phyloP scores from a whole-genome alignment of 2,113 vertebrate genomes.

The Brachyistius frenatus region DNA sequence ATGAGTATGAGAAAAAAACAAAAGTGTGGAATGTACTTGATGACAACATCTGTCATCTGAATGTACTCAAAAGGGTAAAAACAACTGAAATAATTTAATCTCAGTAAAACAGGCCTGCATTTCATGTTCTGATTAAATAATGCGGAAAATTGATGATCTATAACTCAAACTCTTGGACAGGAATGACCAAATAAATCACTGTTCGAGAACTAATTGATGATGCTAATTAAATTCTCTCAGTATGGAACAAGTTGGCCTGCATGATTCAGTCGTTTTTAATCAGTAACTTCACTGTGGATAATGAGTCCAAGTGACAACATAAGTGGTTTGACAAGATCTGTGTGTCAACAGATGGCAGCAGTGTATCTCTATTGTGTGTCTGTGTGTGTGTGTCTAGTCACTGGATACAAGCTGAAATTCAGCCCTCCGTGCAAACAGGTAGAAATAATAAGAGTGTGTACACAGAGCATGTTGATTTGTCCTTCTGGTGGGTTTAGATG shows the following conservation, averaged over 20 bases:
- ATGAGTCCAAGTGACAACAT: conserved; percentile 20
- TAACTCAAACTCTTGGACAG: conserved; percentile 3
- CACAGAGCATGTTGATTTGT: background rate
- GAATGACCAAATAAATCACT: conserved; percentile 14
- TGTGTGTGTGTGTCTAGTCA: background rate
- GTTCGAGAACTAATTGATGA: conserved; percentile 1
- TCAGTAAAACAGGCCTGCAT: background rate
- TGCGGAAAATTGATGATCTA: background rate
- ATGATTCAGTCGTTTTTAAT: conserved; percentile 39
- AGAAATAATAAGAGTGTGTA: conserved; percentile 3
- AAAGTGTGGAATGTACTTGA: background rate
- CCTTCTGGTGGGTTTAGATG: background rate
- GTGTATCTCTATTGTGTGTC: conserved; percentile 6
- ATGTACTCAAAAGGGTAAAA: background rate
- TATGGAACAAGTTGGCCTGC: conserved; percentile 35
- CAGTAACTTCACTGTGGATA: conserved; percentile 18
- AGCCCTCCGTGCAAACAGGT: background rate
- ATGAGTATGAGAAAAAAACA: background rate
- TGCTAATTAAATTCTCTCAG: conserved; percentile 26
- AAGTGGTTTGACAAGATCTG: conserved; percentile 25
- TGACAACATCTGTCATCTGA: conserved; percentile 11
- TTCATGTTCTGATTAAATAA: background rate
- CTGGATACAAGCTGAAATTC: background rate
- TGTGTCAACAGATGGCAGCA: conserved; percentile 57
- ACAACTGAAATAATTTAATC: background rate